Evolutionary conservation across 2,797 vertebrate species (phyloP), one percentile per base, ranked within the genome.

Genomic region (Platyrinchus mystaceus): DNA sequence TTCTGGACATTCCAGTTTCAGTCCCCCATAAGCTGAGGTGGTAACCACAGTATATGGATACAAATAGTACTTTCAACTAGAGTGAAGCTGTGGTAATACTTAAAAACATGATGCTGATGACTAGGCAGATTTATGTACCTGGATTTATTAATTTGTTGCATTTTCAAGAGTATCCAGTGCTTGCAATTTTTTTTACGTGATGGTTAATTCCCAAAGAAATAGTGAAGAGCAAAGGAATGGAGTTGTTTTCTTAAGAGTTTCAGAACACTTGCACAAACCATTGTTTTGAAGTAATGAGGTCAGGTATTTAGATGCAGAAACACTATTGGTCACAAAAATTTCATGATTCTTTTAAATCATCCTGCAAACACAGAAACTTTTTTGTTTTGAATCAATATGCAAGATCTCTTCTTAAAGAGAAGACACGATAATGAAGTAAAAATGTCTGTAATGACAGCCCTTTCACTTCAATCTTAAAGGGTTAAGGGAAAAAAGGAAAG

Each of bases 181-280:
- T 84, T 88, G 32, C 30, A 41, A 2, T 11, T 62, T 68, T n/a
- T 60, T 27, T 63, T 47, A 70, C 24, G 27, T 43, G 14, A 68
- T 68, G 19, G 16, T n/a, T 52, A 70, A 41, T 89, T 81, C 9
- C 41, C 26, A 37, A 63, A 70, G 36, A 56, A 68, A 74, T 3
- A 50, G 7, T 27, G 68, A n/a, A 52, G 4, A 88, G 71, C 0
- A 0, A 68, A 81, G 26, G 7, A 86, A 60, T 56, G 3, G 3
- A 14, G 11, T 36, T 55, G 17, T 60, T 68, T 84, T 59, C 44
- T 77, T 56, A 62, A 77, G 44, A 62, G 10, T 64, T 88, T 86
- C 34, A 68, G 56, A 74, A 55, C 19, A 28, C 12, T 46, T 60
- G 7, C 32, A 71, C 5, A 81, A 90, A 30, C 12, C 24, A 32